A percentile compares a stretch with the other conserved stretches of the same genome.
These are phyloP conservation scores for Cyanoderma ruficeps DNA, from an alignment of 2,113 vertebrate species.

Conservation along the genomic window DNA sequence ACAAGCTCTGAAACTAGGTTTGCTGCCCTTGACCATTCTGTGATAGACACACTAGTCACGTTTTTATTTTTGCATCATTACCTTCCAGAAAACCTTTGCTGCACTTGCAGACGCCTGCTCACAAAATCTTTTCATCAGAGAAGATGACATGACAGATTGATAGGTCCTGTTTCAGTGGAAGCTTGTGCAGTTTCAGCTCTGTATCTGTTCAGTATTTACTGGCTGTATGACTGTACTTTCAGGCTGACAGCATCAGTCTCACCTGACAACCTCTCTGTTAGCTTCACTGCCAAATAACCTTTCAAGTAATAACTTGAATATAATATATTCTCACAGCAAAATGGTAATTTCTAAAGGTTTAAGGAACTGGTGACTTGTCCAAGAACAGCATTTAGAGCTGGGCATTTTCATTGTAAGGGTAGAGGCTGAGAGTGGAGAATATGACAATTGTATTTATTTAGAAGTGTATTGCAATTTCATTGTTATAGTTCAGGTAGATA, in stretches of 20 bases:
- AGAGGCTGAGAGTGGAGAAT: background rate
- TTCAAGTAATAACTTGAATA: background rate
- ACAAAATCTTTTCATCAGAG: background rate
- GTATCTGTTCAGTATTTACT: background rate
- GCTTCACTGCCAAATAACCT: background rate
- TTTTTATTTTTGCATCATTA: background rate
- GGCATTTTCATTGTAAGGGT: background rate
- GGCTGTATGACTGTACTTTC: background rate
- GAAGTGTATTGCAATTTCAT: conserved; percentile 14
- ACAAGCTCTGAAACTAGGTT: background rate
- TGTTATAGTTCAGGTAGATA: conserved; percentile 32
- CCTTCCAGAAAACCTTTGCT: background rate
- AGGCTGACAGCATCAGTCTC: background rate
- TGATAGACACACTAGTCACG: background rate
- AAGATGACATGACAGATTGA: background rate
- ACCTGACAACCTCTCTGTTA: background rate
- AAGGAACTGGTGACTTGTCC: background rate
- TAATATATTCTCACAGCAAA: background rate
- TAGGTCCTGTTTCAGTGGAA: background rate
- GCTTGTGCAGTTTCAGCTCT: background rate
- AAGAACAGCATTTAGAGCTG: background rate
- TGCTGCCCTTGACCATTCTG: background rate
- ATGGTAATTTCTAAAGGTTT: background rate
- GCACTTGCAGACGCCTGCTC: background rate
- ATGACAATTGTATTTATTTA: background rate